Evolutionary conservation across 1,140 invertebrate species (phyloP).

Genomic region (Adelges cooleyi): DNA sequence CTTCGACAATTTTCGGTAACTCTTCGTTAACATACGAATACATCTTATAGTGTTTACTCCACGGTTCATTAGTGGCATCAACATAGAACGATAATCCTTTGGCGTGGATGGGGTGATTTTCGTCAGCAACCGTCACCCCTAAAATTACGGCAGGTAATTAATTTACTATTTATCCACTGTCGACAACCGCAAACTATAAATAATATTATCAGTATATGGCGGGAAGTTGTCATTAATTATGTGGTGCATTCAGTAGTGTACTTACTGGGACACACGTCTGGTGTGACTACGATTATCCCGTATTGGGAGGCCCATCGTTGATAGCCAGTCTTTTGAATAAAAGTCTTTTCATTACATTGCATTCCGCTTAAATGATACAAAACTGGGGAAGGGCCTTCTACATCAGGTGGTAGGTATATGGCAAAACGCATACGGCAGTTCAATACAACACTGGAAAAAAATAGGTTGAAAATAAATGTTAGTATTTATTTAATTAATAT

Average conservation of each 20-base stretch:
- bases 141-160: not conserved
- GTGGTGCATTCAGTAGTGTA: not conserved
- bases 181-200: too few species aligned
- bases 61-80: constrained; percentile 80
- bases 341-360: constrained; percentile 92
- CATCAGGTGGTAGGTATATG: constrained; percentile 69
- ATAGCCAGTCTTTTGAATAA: constrained; percentile 86
- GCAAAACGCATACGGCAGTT: constrained; percentile 89
- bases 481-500: too few species aligned
- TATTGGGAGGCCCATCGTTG: constrained; percentile 76
- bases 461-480: not conserved
- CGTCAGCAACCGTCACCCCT: not conserved
- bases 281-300: constrained; percentile 74
- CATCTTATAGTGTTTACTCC: constrained; percentile 92
- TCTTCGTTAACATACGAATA: constrained; percentile 92
- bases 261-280: constrained; percentile 86
- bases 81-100: constrained; percentile 92
- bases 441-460: constrained; percentile 51
- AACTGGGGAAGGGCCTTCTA: constrained; percentile 57
- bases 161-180: too few species aligned
- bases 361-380: constrained; percentile 90
- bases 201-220: too few species aligned
- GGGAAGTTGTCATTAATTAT: too few species aligned
- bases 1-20: constrained; percentile 61
- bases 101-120: constrained; percentile 42